These are phyloP conservation scores for Manis crassicaudata DNA, from an alignment of 2,797 vertebrate species.

Conservation along the genomic window DNA sequence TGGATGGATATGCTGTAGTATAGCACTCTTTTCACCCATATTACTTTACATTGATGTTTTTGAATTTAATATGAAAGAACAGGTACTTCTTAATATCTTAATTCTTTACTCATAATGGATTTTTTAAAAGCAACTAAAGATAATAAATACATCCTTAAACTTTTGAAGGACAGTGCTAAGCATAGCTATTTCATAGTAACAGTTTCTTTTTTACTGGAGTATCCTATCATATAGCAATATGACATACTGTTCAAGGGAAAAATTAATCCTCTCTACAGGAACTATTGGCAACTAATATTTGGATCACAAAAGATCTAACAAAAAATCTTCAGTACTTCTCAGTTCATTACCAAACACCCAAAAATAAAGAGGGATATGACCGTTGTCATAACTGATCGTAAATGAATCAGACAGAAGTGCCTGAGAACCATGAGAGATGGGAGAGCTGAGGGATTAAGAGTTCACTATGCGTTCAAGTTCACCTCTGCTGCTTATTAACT, in stretches of 20 bases:
- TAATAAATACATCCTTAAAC: not conserved
- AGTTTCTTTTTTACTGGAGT: not conserved
- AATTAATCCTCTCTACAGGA: not conserved
- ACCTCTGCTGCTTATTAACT: not conserved
- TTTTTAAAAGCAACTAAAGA: not conserved
- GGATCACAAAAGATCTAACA: constrained; percentile 3
- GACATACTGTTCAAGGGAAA: not conserved
- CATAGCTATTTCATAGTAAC: not conserved
- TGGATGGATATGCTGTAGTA: not conserved
- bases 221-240: not conserved
- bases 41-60: constrained; percentile 4
- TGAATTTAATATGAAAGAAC: not conserved
- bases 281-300: not conserved
- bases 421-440: not conserved
- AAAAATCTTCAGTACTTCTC: not conserved
- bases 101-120: not conserved
- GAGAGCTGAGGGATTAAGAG: not conserved
- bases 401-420: not conserved
- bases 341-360: not conserved
- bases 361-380: not conserved
- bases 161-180: not conserved
- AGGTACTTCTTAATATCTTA: not conserved
- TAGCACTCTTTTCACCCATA: not conserved
- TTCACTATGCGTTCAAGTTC: not conserved
- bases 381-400: not conserved